These are phyloP conservation scores for Notiomystis cincta DNA, from an alignment of 2,113 vertebrate genomes.

Conservation along the genomic window DNA sequence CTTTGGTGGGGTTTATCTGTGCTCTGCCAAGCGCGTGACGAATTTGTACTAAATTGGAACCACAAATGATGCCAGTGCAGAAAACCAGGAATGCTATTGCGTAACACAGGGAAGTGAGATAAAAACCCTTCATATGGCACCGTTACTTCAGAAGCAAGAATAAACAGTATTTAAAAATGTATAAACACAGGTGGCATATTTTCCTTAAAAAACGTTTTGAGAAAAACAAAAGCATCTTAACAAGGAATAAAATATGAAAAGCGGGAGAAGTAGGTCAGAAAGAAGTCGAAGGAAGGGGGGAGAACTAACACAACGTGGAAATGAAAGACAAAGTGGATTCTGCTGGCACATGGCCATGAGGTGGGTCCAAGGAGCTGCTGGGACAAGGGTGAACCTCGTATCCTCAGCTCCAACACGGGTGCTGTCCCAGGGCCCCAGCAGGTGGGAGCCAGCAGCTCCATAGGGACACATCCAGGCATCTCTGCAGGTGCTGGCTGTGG, in stretches of 20 bases:
- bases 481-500: not conserved
- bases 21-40: not conserved
- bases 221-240: slow-evolving; percentile 10
- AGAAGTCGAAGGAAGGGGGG: not conserved
- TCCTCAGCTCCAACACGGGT: fast-evolving
- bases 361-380: not conserved
- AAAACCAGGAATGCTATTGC: not conserved
- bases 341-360: fast-evolving
- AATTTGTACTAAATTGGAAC: not conserved
- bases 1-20: not conserved
- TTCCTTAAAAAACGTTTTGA: not conserved
- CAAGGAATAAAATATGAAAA: slow-evolving; percentile 31
- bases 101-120: not conserved
- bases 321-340: not conserved
- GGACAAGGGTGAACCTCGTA: fast-evolving
- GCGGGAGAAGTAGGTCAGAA: slow-evolving; percentile 14
- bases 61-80: not conserved
- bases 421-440: fast-evolving
- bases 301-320: not conserved
- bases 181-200: slow-evolving; percentile 38
- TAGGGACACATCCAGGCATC: not conserved
- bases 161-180: slow-evolving; percentile 38
- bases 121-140: not conserved
- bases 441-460: not conserved
- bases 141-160: slow-evolving; percentile 6